Evolutionary conservation across 2,113 vertebrate species (phyloP).

Genomic region (Oreocharis arfaki): DNA sequence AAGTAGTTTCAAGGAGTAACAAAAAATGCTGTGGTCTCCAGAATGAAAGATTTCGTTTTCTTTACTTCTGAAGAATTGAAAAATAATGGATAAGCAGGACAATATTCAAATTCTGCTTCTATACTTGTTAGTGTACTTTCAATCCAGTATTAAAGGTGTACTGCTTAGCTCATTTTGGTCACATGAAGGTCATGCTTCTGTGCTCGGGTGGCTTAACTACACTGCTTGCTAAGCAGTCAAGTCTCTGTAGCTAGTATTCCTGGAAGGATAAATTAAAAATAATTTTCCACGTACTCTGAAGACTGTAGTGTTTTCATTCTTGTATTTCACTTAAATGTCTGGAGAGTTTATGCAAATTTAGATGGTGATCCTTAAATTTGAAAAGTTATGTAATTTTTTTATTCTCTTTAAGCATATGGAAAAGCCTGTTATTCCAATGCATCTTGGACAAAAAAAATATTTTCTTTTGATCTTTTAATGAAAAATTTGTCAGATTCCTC

Average conservation of each 20-base stretch:
- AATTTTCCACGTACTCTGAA: neutral
- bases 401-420: neutral
- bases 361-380: neutral
- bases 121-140: neutral
- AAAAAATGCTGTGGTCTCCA: neutral
- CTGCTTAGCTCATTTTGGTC: neutral
- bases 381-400: neutral
- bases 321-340: neutral
- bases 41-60: neutral
- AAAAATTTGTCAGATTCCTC: neutral
- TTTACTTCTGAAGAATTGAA: neutral
- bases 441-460: neutral
- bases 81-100: neutral
- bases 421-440: neutral
- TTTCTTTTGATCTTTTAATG: neutral
- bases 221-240: neutral
- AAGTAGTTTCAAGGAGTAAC: neutral
- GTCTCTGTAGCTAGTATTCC: neutral
- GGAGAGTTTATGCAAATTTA: neutral
- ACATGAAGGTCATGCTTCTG: neutral
- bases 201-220: neutral
- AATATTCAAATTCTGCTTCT: neutral
- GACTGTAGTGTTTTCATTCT: neutral
- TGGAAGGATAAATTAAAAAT: neutral
- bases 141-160: neutral